A percentile compares a stretch with the other conserved stretches of the same genome.
These are phyloP conservation scores for Clarias gariepinus DNA, from an alignment of 2,113 vertebrate genomes.

Conservation along the genomic window DNA sequence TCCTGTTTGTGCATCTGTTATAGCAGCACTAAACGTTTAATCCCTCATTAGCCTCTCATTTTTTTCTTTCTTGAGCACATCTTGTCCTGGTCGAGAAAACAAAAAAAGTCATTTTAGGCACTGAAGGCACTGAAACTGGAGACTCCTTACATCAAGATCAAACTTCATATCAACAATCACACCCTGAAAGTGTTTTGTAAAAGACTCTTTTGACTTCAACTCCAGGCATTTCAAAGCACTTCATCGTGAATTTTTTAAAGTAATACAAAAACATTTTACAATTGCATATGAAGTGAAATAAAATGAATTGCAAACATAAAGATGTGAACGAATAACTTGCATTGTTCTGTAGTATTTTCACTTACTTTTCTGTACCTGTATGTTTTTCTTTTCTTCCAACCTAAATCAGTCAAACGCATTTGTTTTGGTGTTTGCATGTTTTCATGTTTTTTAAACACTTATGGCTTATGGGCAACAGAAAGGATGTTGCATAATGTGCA, in stretches of 20 bases:
- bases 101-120: too few relatives aligned
- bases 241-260: too few relatives aligned
- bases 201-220: not conserved
- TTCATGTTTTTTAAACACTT: not conserved
- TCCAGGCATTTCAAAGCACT: not conserved
- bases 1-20: not conserved
- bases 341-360: not conserved
- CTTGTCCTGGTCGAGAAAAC: too few relatives aligned
- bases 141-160: not conserved
- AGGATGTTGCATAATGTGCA: not conserved
- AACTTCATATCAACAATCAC: not conserved
- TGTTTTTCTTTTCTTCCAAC: not conserved
- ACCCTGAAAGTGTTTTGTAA: not conserved
- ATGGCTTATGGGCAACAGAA: too few relatives aligned
- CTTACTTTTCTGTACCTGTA: too few relatives aligned
- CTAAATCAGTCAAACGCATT: not conserved
- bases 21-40: not conserved
- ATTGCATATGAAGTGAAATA: not conserved
- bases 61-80: not conserved
- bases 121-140: not conserved
- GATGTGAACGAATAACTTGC: not conserved
- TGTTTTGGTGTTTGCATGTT: not conserved
- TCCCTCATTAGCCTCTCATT: too few relatives aligned
- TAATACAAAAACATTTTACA: not conserved
- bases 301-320: not conserved